Percentiles rank a stretch among this genome's conserved stretches.
phyloP scores from a whole-genome alignment of 2,113 vertebrate genomes.

The Micromys minutus region DNA sequence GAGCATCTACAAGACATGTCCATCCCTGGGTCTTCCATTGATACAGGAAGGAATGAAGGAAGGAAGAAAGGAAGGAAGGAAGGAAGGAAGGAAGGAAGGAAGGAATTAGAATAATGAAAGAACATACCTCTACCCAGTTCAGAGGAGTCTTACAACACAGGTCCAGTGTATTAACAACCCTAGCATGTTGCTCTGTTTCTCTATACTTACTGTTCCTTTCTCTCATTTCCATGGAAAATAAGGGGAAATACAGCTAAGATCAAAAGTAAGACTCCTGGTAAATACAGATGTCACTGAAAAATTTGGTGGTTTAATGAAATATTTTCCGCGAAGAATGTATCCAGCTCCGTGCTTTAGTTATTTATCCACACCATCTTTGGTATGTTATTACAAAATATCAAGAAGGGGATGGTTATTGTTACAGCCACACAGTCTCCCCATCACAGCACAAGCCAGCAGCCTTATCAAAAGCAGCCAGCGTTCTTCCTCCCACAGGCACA shows the following conservation, averaged over 20 bases:
- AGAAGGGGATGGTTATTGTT: not conserved
- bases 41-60: not conserved
- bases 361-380: not conserved
- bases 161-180: not conserved
- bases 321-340: not conserved
- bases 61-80: not conserved
- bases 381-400: conserved; percentile 5
- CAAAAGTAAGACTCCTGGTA: not conserved
- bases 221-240: not conserved
- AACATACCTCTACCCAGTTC: not conserved
- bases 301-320: not conserved
- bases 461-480: not conserved
- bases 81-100: not conserved
- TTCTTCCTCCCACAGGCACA: not conserved
- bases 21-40: not conserved
- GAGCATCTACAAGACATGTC: not conserved
- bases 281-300: not conserved
- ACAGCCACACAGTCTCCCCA: not conserved
- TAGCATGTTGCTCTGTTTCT: not conserved
- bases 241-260: not conserved
- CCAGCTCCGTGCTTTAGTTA: not conserved
- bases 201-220: not conserved
- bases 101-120: not conserved
- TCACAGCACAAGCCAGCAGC: not conserved
- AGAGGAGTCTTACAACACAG: not conserved